Percentiles rank a stretch among this genome's conserved stretches.
Evolutionary conservation across 1,140 invertebrate genomes (phyloP).

Genomic region (Tetramorium parvispinum): DNA sequence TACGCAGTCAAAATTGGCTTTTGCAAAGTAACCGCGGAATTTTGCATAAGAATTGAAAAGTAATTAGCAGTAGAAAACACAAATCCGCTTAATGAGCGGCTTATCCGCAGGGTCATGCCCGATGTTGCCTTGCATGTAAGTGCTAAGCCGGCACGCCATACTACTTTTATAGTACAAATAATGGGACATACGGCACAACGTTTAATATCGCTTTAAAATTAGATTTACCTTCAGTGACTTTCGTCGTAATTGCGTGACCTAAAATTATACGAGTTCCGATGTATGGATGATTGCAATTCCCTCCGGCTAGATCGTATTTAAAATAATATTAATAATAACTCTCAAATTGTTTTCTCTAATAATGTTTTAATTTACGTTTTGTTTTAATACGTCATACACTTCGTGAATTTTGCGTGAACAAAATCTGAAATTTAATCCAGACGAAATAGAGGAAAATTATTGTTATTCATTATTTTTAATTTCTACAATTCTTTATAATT

Average conservation of each 20-base stretch:
- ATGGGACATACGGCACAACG: background rate
- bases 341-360: background rate
- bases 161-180: slow-evolving; percentile 54
- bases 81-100: slow-evolving; percentile 67
- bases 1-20: slow-evolving; percentile 11
- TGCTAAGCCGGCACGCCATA: background rate
- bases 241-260: slow-evolving; percentile 11
- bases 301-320: background rate
- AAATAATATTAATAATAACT: background rate
- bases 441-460: background rate
- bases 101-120: background rate
- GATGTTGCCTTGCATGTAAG: slow-evolving; percentile 35
- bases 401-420: background rate
- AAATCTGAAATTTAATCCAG: background rate
- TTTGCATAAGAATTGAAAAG: slow-evolving; percentile 69
- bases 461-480: background rate
- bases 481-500: background rate
- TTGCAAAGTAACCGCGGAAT: background rate
- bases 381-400: background rate
- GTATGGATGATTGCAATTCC: background rate
- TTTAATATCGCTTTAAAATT: slow-evolving; percentile 47
- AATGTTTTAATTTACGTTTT: background rate
- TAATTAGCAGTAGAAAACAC: slow-evolving; percentile 67
- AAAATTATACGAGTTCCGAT: slow-evolving; percentile 15
- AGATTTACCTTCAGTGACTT: slow-evolving; percentile 45